These are phyloP conservation scores for Brachionus sp. DNA, from an alignment of 1,140 invertebrate genomes.

Conservation along the genomic window DNA sequence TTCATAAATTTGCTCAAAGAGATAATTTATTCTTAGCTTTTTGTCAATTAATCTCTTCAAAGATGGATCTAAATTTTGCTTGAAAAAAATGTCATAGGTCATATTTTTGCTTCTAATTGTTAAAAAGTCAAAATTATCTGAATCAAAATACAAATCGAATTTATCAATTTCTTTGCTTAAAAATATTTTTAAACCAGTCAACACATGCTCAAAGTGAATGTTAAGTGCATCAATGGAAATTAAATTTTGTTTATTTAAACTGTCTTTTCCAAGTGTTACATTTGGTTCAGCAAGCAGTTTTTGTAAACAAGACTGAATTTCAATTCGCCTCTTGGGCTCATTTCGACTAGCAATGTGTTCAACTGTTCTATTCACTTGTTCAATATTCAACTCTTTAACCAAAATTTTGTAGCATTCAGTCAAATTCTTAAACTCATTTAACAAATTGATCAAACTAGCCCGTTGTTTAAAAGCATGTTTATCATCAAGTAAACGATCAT, in stretches of 20 bases:
- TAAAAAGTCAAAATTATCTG: background rate
- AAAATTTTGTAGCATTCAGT: background rate
- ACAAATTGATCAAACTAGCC: background rate
- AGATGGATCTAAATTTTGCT: background rate
- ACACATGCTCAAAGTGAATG: background rate
- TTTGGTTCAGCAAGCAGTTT: background rate
- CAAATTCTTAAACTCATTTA: background rate
- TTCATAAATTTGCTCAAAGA: background rate
- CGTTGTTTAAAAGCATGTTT: background rate
- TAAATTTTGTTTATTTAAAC: background rate
- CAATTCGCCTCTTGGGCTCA: background rate
- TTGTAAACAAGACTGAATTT: background rate
- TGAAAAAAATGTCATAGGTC: background rate
- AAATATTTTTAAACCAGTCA: background rate
- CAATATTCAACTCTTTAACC: background rate
- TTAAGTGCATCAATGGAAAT: background rate
- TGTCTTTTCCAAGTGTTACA: background rate
- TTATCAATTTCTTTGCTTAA: background rate
- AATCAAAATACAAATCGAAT: background rate
- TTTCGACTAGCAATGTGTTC: background rate
- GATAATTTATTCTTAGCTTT: background rate
- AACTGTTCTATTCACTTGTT: background rate
- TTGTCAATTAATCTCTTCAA: background rate
- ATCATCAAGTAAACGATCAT: background rate
- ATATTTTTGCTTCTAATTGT: background rate